Evolutionary conservation across 2,797 vertebrate genomes (phyloP).

Genomic region (Iguana delicatissima): DNA sequence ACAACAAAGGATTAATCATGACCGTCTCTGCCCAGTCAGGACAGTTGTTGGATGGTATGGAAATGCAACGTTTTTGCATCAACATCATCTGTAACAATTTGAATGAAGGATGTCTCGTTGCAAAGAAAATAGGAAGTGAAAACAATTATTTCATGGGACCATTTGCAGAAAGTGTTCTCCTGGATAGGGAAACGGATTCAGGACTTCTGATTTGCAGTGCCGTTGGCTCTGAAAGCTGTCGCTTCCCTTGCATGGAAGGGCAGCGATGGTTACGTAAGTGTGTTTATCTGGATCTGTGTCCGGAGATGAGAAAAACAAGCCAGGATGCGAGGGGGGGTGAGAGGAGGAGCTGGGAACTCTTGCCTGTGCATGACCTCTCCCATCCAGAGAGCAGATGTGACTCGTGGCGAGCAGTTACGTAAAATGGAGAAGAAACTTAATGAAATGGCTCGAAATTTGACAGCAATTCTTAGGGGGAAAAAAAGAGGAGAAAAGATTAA

Average conservation of each 20-base stretch:
- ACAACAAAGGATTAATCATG: too few relatives aligned
- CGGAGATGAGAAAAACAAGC: accelerated
- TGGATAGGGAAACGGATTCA: accelerated
- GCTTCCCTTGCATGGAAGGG: background rate
- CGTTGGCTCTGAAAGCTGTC: conserved; percentile 47
- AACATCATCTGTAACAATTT: background rate
- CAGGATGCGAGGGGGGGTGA: accelerated
- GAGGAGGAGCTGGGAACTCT: background rate
- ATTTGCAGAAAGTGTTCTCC: background rate
- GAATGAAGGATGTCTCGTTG: background rate
- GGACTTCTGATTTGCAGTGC: background rate
- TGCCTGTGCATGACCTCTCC: accelerated
- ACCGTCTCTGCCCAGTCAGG: too few relatives aligned
- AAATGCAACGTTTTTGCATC: too few relatives aligned
- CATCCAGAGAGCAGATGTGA: conserved; percentile 66
- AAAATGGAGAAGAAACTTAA: conserved; percentile 76
- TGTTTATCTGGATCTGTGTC: background rate
- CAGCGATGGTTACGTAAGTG: background rate
- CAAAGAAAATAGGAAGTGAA: background rate
- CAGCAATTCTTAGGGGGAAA: conserved; percentile 79
- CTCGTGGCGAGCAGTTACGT: conserved; percentile 42
- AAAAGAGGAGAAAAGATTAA: conserved; percentile 77
- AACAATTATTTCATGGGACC: background rate
- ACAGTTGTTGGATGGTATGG: too few relatives aligned
- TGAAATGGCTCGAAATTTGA: conserved; percentile 82